These are phyloP conservation scores for Rhabditoides inermis DNA, from an alignment of 2,888 invertebrate species.

Conservation along the genomic window DNA sequence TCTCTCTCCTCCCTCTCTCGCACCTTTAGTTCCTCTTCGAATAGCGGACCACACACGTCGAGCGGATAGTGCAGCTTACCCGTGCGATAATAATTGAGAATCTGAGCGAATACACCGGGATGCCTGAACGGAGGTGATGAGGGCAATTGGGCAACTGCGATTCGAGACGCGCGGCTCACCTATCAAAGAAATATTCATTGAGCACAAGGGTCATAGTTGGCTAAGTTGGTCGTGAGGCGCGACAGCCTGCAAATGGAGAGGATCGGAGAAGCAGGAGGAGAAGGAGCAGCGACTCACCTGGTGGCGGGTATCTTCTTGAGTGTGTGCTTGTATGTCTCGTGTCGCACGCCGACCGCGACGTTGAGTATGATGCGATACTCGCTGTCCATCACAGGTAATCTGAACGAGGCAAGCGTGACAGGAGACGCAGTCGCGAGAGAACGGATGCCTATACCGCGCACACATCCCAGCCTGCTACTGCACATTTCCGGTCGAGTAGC, in stretches of 20 bases:
- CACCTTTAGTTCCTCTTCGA: conserved; percentile 96
- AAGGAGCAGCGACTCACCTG: conserved; percentile 55
- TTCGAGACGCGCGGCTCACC: conserved; percentile 58
- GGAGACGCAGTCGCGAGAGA: background rate
- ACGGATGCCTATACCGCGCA: background rate
- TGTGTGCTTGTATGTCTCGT: conserved; percentile 65
- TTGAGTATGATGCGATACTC: conserved; percentile 81
- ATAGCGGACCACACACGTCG: conserved; percentile 95
- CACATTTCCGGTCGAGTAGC: too few relatives aligned
- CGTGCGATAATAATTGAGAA: conserved; percentile 77
- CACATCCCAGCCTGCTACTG: too few relatives aligned
- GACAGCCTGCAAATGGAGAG: conserved; percentile 18
- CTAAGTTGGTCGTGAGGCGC: conserved; percentile 80
- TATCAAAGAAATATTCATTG: conserved; percentile 98
- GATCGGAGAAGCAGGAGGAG: too few relatives aligned
- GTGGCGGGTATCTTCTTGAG: conserved; percentile 82
- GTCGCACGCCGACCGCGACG: conserved; percentile 88
- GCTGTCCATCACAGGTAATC: conserved; percentile 39
- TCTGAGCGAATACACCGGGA: conserved; percentile 81
- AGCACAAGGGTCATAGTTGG: conserved; percentile 97
- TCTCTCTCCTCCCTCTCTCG: background rate
- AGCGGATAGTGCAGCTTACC: conserved; percentile 98
- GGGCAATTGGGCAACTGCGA: background rate
- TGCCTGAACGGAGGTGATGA: too few relatives aligned
- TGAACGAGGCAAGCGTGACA: background rate